Evolutionary conservation across 2,888 invertebrate species (phyloP).

Genomic region (Alitta virens): DNA sequence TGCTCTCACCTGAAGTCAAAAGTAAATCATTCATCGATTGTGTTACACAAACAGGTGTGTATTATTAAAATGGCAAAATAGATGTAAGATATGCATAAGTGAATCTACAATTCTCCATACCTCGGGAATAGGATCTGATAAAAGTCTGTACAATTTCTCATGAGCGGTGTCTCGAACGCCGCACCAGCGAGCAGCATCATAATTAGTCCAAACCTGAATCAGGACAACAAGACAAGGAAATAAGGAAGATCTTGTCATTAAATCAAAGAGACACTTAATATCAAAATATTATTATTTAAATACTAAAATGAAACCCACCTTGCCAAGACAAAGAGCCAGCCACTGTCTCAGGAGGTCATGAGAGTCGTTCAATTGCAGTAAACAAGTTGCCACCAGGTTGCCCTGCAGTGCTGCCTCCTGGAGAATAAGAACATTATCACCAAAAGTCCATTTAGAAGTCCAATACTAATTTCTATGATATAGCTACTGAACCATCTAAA

Average conservation of each 20-base stretch:
- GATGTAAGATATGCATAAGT: too few species aligned
- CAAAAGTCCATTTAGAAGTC: background rate
- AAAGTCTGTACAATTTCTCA: slow-evolving; percentile 82
- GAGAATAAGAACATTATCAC: slow-evolving; percentile 15
- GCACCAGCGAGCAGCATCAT: slow-evolving; percentile 70
- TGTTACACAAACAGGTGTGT: too few species aligned
- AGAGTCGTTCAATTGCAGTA: slow-evolving; percentile 78
- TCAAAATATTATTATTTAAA: too few species aligned
- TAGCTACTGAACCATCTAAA: background rate
- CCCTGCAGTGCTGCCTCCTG: slow-evolving; percentile 83
- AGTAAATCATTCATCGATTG: too few species aligned
- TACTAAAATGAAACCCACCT: slow-evolving; percentile 34
- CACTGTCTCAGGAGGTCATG: slow-evolving; percentile 63
- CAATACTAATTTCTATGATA: too few species aligned
- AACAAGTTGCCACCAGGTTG: slow-evolving; percentile 83
- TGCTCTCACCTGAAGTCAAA: slow-evolving; percentile 70
- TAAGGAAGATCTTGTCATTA: background rate
- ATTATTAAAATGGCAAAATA: too few species aligned
- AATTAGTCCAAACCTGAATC: slow-evolving; percentile 52
- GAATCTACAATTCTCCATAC: too few species aligned
- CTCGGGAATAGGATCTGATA: slow-evolving; percentile 82
- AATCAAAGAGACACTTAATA: background rate
- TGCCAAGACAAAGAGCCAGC: slow-evolving; percentile 87
- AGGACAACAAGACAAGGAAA: background rate
- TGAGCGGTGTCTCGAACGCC: slow-evolving; percentile 95